These are phyloP conservation scores for Melipona bicolor DNA, from an alignment of 2,888 invertebrate species.

Conservation along the genomic window DNA sequence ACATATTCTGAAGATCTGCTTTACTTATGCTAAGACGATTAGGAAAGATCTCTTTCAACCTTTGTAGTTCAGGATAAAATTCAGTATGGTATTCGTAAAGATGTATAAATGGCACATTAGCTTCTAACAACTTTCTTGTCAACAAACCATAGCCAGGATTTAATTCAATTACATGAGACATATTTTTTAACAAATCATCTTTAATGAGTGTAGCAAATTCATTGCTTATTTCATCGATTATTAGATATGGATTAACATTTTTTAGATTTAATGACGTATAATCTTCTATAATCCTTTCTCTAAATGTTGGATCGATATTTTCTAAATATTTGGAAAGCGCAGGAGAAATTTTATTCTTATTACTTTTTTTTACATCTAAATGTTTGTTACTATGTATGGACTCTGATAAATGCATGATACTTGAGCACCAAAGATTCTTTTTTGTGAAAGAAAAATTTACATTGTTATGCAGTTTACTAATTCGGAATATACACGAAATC, in stretches of 20 bases:
- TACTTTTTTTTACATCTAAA: neutral
- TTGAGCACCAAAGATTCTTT: neutral
- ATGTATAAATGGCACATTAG: slow-evolving; percentile 85
- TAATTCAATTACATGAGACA: slow-evolving; percentile 86
- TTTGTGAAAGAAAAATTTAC: neutral
- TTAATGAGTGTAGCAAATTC: slow-evolving; percentile 82
- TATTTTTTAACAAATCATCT: slow-evolving; percentile 78
- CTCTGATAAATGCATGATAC: neutral
- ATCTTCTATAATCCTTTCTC: slow-evolving; percentile 9
- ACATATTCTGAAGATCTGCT: slow-evolving; percentile 87
- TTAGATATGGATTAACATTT: slow-evolving; percentile 84
- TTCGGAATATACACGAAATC: neutral
- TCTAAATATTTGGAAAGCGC: neutral
- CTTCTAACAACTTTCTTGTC: slow-evolving; percentile 86
- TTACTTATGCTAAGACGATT: slow-evolving; percentile 84
- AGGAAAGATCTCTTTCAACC: slow-evolving; percentile 83
- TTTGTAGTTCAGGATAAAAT: slow-evolving; percentile 85
- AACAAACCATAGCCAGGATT: slow-evolving; percentile 90
- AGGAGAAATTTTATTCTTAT: accelerated
- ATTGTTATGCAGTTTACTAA: neutral
- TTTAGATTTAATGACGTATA: neutral
- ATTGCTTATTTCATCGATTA: slow-evolving; percentile 84
- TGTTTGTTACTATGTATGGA: too few relatives aligned
- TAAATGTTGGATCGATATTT: slow-evolving; percentile 14
- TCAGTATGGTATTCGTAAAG: slow-evolving; percentile 86